These are phyloP conservation scores for Drosophila tsacasi DNA, from an alignment of 1,140 invertebrate genomes.

Conservation along the genomic window DNA sequence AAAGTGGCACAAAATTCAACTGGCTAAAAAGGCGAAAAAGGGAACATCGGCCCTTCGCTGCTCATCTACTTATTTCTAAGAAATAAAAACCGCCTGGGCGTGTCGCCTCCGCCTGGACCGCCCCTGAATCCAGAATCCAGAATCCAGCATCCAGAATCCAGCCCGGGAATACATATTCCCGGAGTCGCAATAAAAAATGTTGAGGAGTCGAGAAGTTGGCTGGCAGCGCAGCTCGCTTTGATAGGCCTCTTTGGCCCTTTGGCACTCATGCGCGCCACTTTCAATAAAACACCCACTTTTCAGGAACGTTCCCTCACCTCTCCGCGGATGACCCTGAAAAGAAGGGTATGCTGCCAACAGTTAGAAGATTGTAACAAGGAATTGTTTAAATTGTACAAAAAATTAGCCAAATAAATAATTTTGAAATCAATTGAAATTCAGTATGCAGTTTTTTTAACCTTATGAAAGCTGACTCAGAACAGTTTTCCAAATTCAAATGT, in stretches of 20 bases:
- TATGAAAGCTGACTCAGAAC: no score
- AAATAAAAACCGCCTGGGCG: constrained; percentile 81
- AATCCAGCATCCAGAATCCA: constrained; percentile 9
- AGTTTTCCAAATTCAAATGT: no score
- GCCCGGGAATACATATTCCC: constrained; percentile 12
- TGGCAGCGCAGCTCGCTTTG: constrained; percentile 43
- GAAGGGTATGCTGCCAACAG: not conserved
- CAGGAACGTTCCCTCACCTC: constrained; percentile 24
- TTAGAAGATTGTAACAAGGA: not conserved
- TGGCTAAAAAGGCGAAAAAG: constrained; percentile 21
- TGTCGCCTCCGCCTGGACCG: constrained; percentile 66
- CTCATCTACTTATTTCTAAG: constrained; percentile 75
- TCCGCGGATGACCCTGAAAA: not conserved
- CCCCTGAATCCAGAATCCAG: constrained; percentile 44
- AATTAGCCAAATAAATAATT: no score
- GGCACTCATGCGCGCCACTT: constrained; percentile 74
- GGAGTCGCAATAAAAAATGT: not conserved
- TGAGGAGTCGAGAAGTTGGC: constrained; percentile 22
- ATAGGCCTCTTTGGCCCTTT: constrained; percentile 55
- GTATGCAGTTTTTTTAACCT: no score
- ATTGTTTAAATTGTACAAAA: no score
- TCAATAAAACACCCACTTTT: constrained; percentile 80
- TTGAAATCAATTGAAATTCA: no score
- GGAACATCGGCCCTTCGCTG: constrained; percentile 32
- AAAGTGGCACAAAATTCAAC: constrained; percentile 34